phyloP scores from a whole-genome alignment of 2,888 invertebrate species.

The Mythimna ferrago region DNA sequence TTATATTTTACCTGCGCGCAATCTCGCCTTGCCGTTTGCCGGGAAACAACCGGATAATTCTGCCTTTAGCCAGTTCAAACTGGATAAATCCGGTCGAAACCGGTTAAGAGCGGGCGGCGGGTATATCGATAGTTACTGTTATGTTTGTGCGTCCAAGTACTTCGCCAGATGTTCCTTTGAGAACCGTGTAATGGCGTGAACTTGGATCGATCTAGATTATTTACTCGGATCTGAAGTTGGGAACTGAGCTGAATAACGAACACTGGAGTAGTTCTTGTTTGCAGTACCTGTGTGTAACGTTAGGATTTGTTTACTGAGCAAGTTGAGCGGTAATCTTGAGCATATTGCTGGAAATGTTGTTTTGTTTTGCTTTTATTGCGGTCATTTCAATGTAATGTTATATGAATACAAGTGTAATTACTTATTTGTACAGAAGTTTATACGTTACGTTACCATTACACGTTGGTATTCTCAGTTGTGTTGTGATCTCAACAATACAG shows the following conservation, averaged over 20 bases:
- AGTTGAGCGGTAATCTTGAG: conserved; percentile 30
- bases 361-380: conserved; percentile 22
- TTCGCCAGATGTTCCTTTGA: conserved; percentile 59
- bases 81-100: conserved; percentile 53
- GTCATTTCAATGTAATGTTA: conserved; percentile 17
- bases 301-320: conserved; percentile 42
- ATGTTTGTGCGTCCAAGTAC: conserved; percentile 55
- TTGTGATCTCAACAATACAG: not conserved
- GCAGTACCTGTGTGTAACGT: conserved; percentile 32
- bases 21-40: conserved; percentile 45
- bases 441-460: not conserved
- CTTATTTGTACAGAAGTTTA: conserved; percentile 1
- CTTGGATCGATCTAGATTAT: conserved; percentile 54
- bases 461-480: not conserved
- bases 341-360: conserved; percentile 13
- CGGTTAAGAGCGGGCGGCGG: conserved; percentile 32
- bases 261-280: conserved; percentile 27
- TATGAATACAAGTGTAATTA: conserved; percentile 23
- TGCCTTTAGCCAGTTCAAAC: conserved; percentile 50
- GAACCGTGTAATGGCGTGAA: conserved; percentile 48
- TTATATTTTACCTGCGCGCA: conserved; percentile 55
- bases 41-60: conserved; percentile 59
- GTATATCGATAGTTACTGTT: conserved; percentile 59
- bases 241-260: conserved; percentile 36
- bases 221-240: conserved; percentile 47